Evolutionary conservation across 2,113 vertebrate genomes (phyloP), one percentile per base, ranked within the genome.

Genomic region (Microtus pennsylvanicus): DNA sequence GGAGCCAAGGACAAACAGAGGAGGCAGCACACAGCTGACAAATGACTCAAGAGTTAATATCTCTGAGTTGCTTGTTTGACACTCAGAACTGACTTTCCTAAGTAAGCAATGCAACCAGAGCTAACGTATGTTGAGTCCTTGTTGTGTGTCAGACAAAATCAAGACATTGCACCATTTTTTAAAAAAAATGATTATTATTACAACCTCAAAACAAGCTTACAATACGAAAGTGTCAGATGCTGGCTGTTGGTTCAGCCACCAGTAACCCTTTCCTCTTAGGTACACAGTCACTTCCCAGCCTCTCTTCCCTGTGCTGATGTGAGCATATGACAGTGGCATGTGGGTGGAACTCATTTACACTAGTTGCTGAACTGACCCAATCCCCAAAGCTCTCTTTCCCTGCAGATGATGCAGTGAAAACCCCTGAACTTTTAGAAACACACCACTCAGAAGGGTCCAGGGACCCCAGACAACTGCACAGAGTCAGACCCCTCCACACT

Each of bases 1-100:
- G 50, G 24, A n/a, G 3, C 75, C 76, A 74, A 55, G 30, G 63
- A 87, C 74, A 93, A 76, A 65, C 35, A 87, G 33, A 42, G 28
- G 83, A 67, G 76, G 65, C 28, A 69, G 24, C 7, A 19, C 0
- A 1, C 58, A 35, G 42, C 72, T 45, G 74, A 87, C 45, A 35
- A 81, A 76, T 38, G 38, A 75, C 74, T 4, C 24, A 58, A 95
- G 91, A 65, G 33, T 80, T 76, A 33, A 67, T 75, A 94, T 30
- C 55, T 55, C 52, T 93, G 89, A 91, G 30, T 87, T 91, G 47
- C 69, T 87, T 58, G 28, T 55, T 47, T 96, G 89, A 76, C 91
- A 94, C 91, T 69, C 74, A 92, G 83, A 93, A 61, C 55, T 91
- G 35, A 89, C 83, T 87, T 89, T 90, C 67, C 63, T 35, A 4